These are phyloP conservation scores for Manacus vitellinus DNA, from an alignment of 2,113 vertebrate genomes.

Conservation along the genomic window DNA sequence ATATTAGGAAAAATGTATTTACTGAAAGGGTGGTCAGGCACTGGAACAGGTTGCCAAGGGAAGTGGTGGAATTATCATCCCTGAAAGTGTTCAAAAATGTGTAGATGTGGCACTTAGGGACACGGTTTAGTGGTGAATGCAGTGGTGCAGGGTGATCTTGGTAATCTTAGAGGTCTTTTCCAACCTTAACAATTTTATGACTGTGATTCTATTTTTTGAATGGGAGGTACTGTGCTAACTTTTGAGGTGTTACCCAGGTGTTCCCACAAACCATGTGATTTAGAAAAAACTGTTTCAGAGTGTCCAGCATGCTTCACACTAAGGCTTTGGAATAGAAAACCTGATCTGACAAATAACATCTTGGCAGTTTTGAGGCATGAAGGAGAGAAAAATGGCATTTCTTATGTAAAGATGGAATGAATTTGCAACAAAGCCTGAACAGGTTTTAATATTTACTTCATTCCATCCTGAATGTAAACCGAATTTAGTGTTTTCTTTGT, in stretches of 20 bases:
- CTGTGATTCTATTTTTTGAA: neutral
- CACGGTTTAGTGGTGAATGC: neutral
- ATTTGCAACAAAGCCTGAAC: neutral
- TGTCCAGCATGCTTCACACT: neutral
- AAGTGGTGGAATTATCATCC: neutral
- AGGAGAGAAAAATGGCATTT: neutral
- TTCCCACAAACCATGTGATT: neutral
- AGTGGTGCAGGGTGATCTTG: neutral
- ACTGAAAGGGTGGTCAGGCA: neutral
- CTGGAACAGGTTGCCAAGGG: neutral
- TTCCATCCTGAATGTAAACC: neutral
- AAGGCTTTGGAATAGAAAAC: neutral
- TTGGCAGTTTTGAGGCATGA: neutral
- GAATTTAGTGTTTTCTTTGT: neutral
- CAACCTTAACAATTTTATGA: neutral
- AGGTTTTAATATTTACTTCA: neutral
- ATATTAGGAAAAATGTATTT: neutral
- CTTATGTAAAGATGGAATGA: neutral
- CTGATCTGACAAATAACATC: neutral
- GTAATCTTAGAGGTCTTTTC: neutral
- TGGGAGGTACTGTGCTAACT: neutral
- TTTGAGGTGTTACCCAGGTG: neutral
- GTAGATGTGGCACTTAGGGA: neutral
- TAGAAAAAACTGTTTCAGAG: neutral
- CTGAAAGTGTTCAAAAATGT: neutral